Conservation (phyloP, 2,888 invertebrate genomes). For the Linnaemya vulpina region DNA sequence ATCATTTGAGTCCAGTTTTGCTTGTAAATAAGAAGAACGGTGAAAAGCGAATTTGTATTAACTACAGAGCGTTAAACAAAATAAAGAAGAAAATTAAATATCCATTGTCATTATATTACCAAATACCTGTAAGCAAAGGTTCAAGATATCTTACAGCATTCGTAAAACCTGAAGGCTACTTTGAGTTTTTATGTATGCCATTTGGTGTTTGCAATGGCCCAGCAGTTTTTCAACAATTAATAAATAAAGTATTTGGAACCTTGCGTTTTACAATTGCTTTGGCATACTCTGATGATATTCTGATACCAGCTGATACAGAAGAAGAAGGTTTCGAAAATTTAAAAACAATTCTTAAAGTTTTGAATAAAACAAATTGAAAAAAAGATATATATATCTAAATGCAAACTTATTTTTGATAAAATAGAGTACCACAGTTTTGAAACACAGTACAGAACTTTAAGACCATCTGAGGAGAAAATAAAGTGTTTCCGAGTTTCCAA, state of each 20-base stretch:
- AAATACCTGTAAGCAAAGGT: neutral
- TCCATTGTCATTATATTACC: conserved; percentile 56
- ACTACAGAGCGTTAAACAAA: conserved; percentile 51
- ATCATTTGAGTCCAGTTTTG: conserved; percentile 69
- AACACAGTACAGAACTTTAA: conserved; percentile 5
- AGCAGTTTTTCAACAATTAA: conserved; percentile 74
- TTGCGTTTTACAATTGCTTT: conserved; percentile 6
- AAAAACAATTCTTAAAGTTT: neutral
- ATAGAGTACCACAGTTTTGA: conserved; percentile 30
- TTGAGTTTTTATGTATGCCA: conserved; percentile 49
- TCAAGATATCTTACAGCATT: conserved; percentile 15
- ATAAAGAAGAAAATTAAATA: conserved; percentile 59
- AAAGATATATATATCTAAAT: conserved; percentile 18
- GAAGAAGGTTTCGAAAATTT: conserved; percentile 9
- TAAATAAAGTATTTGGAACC: conserved; percentile 44
- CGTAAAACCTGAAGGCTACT: conserved; percentile 31
- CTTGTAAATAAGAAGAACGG: conserved; percentile 76
- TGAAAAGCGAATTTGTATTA: conserved; percentile 73
- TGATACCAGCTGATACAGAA: conserved; percentile 2
- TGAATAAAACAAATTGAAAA: conserved; percentile 21
- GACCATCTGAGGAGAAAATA: conserved; percentile 32
- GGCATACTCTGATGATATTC: conserved; percentile 11
- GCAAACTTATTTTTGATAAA: conserved; percentile 38
- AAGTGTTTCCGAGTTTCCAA: conserved; percentile 53
- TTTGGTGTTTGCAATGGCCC: conserved; percentile 68